Evolutionary conservation across 2,888 invertebrate species (phyloP).

Genomic region (Nemurella pictetii): DNA sequence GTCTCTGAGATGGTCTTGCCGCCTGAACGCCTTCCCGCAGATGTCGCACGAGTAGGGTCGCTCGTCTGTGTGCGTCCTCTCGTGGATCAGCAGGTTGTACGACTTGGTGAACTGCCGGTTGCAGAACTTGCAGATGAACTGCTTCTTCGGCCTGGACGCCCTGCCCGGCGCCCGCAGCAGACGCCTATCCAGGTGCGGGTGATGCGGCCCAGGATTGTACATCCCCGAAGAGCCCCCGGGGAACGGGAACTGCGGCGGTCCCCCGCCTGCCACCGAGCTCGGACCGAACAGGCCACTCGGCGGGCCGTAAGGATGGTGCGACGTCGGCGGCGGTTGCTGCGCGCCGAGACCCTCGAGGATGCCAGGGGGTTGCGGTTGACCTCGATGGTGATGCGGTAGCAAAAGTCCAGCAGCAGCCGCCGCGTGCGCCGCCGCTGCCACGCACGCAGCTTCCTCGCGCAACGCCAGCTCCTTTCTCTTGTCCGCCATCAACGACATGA

Average conservation of each 20-base stretch:
- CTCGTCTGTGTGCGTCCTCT: constrained; percentile 96
- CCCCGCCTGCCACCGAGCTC: constrained; percentile 52
- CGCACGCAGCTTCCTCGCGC: constrained; percentile 67
- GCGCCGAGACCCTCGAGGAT: constrained; percentile 38
- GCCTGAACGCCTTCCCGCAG: constrained; percentile 94
- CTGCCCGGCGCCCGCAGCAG: constrained; percentile 57
- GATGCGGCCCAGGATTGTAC: constrained; percentile 40
- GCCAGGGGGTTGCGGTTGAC: constrained; percentile 44
- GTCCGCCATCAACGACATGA: constrained; percentile 90
- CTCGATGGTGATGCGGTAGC: constrained; percentile 64
- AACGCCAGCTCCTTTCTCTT: constrained; percentile 81
- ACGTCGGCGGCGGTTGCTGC: constrained; percentile 38
- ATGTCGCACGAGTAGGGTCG: constrained; percentile 97
- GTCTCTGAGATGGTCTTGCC: constrained; percentile 94
- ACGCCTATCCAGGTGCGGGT: constrained; percentile 74
- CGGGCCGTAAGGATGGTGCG: constrained; percentile 52
- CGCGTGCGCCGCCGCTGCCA: constrained; percentile 52
- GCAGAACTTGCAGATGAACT: constrained; percentile 98
- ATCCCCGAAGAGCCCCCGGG: constrained; percentile 52
- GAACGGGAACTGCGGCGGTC: constrained; percentile 35
- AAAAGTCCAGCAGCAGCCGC: constrained; percentile 61
- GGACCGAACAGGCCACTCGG: constrained; percentile 52
- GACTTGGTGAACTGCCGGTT: constrained; percentile 98
- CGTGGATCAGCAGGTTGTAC: constrained; percentile 96
- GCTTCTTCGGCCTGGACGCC: constrained; percentile 87